Conservation (phyloP, 1,140 invertebrate species). For the Heterodera carotae region DNA sequence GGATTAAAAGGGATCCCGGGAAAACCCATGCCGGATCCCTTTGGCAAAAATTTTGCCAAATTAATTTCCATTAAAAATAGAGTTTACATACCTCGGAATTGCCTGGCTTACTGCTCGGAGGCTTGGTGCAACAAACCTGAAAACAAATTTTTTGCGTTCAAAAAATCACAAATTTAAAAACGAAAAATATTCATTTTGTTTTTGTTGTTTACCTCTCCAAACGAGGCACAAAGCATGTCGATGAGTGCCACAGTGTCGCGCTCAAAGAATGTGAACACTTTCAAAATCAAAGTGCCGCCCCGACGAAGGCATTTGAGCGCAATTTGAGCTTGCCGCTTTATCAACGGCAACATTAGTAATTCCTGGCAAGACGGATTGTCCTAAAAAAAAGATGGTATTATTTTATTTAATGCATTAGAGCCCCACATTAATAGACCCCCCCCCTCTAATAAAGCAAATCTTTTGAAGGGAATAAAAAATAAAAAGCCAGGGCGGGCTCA, state of each 20-base stretch:
- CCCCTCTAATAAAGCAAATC: too few species aligned
- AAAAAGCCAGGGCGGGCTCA: too few species aligned
- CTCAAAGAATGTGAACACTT: slow-evolving; percentile 47
- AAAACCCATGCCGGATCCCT: too few species aligned
- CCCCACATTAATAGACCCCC: too few species aligned
- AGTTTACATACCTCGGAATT: slow-evolving; percentile 44
- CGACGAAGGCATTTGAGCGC: slow-evolving; percentile 15
- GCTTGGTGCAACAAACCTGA: slow-evolving; percentile 30
- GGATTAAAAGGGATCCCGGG: too few species aligned
- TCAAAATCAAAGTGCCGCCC: slow-evolving; percentile 50
- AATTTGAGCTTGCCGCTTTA: slow-evolving; percentile 4
- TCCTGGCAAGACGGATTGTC: slow-evolving; percentile 9
- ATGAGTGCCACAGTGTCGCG: slow-evolving; percentile 25
- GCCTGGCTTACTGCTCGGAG: slow-evolving; percentile 43
- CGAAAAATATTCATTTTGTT: not conserved
- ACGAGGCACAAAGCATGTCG: slow-evolving; percentile 12
- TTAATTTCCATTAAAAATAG: not conserved
- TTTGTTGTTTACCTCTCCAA: slow-evolving; percentile 6
- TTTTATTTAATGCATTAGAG: too few species aligned
- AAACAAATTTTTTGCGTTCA: too few species aligned
- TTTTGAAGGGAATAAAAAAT: too few species aligned
- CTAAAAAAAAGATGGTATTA: not conserved
- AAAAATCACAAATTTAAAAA: too few species aligned
- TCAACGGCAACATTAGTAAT: not conserved
- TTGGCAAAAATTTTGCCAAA: not conserved